These are phyloP conservation scores for Noctua janthina DNA, from an alignment of 2,888 invertebrate genomes.

Conservation along the genomic window DNA sequence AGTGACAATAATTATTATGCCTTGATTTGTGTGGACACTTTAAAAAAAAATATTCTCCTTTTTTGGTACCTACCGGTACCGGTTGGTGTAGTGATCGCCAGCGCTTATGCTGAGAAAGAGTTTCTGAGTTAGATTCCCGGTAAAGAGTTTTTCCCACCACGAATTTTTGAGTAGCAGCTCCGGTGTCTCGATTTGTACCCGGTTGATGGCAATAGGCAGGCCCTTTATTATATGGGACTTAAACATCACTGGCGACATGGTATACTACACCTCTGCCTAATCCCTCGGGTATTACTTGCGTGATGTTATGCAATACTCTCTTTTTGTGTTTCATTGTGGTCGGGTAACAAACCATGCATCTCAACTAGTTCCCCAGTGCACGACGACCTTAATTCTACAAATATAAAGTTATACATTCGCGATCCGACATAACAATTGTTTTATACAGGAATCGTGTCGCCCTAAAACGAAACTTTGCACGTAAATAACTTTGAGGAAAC, in stretches of 20 bases:
- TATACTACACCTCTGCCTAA: background rate
- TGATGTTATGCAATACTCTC: background rate
- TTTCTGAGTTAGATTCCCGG: background rate
- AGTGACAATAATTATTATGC: background rate
- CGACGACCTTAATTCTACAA: constrained; percentile 37
- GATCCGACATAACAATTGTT: constrained; percentile 64
- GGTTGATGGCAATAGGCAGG: background rate
- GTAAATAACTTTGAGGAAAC: constrained; percentile 69
- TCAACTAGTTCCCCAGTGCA: constrained; percentile 5
- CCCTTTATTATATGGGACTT: background rate
- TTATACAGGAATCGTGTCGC: constrained; percentile 61
- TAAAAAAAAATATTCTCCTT: background rate
- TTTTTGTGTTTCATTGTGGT: background rate
- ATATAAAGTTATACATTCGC: constrained; percentile 56
- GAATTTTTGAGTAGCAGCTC: background rate
- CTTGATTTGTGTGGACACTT: background rate
- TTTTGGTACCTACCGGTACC: background rate
- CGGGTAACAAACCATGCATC: background rate
- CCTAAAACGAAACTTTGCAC: constrained; percentile 63
- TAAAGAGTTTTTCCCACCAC: background rate
- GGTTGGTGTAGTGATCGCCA: background rate
- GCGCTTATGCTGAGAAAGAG: background rate
- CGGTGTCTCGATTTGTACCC: background rate
- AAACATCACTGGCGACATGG: background rate
- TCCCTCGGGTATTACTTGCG: no score